phyloP scores from a whole-genome alignment of 2,113 vertebrate species.

The Atherinomorus stipes region DNA sequence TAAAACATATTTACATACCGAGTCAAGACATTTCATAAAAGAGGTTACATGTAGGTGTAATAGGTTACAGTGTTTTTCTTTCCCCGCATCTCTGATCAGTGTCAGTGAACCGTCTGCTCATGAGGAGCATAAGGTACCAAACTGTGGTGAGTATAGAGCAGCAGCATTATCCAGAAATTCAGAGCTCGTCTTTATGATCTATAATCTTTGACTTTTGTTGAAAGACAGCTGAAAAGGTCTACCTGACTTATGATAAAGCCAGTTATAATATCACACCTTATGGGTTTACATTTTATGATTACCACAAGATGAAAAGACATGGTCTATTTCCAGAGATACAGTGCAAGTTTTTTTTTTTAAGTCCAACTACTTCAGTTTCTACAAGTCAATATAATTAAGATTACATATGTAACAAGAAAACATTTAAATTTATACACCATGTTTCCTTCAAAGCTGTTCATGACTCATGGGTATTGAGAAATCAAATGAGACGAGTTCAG shows the following conservation, averaged over 20 bases:
- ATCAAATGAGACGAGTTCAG: background rate
- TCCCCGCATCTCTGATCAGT: too few species aligned
- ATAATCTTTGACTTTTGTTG: constrained; percentile 12
- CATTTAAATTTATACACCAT: background rate
- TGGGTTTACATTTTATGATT: background rate
- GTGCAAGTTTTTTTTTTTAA: too few species aligned
- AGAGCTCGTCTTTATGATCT: background rate
- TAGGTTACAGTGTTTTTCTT: too few species aligned
- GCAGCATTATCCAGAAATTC: background rate
- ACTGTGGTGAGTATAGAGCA: background rate
- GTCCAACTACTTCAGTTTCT: too few species aligned
- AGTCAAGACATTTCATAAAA: too few species aligned
- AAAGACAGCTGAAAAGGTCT: too few species aligned
- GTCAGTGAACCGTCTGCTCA: too few species aligned
- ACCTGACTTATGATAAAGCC: background rate
- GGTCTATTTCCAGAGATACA: background rate
- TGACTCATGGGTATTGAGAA: too few species aligned
- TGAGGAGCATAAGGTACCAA: background rate
- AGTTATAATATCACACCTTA: constrained; percentile 1
- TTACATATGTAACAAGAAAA: background rate
- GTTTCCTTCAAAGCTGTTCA: background rate
- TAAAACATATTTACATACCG: too few species aligned
- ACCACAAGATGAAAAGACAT: background rate
- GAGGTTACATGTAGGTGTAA: too few species aligned
- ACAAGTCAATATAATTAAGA: too few species aligned